Base-by-base conservation (phyloP, 1,140 invertebrate genomes). In the Ylistrum balloti region DNA sequence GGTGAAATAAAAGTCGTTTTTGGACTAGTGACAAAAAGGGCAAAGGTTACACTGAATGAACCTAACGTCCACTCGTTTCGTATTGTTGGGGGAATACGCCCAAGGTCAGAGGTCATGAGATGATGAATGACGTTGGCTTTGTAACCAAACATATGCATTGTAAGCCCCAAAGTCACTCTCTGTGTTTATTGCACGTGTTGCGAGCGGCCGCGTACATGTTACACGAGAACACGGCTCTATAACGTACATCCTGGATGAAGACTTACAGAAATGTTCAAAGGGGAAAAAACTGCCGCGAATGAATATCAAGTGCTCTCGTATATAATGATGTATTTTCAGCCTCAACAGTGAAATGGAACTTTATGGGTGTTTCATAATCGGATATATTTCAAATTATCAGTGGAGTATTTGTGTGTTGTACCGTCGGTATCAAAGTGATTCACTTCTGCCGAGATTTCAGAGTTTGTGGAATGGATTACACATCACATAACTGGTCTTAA, bases 201-300 rank as follows among this genome's bases (percentile, higher is more conserved):
- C 56, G 56, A 74, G 56, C 22, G 15, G 56, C 56, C 17, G 56
- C 28, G 56, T 74, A 74, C n/a, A 74, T 28, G 56, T 74, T 74
- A 74, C 56, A 74, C 56, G 56, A 28, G 56, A 74, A n/a, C 56
- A 74, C 22, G 28, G 56, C 56, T 74, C 56, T 74, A 17, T 74
- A 28, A 11, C 56, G 3, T 28, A 74, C 56, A 74, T 74, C 56
- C 56, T 74, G 56, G 56, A 74, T 74, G 56, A 28, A 74, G n/a
- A 74, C 56, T 74, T 74, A 74, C 56, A 74, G 56, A 74, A 74
- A n/a, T 74, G 56, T 74, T 74, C 56, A 74, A 74, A 74, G n/a
- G 56, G 1, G 56, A 74, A 74, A 74, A 74, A 74, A 74, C 56
- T 28, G 22, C 22, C n/a, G 56, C n/a, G 56, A 74, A 22, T n/a